These are phyloP conservation scores for Mizuhopecten yessoensis DNA, from an alignment of 1,140 invertebrate species.

Conservation along the genomic window DNA sequence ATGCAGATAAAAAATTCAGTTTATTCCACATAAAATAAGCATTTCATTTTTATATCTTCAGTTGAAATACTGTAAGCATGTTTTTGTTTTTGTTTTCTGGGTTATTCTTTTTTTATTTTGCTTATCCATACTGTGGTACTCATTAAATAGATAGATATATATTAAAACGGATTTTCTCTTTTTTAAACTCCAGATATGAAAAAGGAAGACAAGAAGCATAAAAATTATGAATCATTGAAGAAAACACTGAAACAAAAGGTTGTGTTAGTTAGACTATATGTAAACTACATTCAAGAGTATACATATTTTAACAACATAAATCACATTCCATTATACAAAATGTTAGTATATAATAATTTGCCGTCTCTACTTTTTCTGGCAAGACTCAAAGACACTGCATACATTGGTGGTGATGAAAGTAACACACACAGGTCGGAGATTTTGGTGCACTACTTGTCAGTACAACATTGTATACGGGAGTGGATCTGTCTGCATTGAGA, in stretches of 20 bases:
- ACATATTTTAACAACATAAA: slow-evolving; percentile 32
- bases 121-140: neutral
- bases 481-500: neutral
- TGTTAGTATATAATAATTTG: slow-evolving; percentile 17
- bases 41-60: too few relatives aligned
- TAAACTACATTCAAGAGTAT: slow-evolving; percentile 21
- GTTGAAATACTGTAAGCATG: neutral
- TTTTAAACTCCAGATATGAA: neutral
- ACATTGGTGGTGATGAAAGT: neutral
- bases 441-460: neutral
- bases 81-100: neutral
- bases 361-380: slow-evolving; percentile 21
- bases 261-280: neutral
- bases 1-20: neutral
- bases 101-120: neutral
- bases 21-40: neutral
- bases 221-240: neutral
- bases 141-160: neutral
- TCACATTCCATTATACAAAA: slow-evolving; percentile 5
- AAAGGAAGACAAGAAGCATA: neutral
- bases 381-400: neutral
- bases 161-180: too few relatives aligned
- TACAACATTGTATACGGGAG: neutral
- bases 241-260: neutral
- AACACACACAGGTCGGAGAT: slow-evolving; percentile 2